Evolutionary conservation across 2,113 vertebrate species (phyloP), one percentile per base, ranked within the genome.

Genomic region (Brachirus orientalis): DNA sequence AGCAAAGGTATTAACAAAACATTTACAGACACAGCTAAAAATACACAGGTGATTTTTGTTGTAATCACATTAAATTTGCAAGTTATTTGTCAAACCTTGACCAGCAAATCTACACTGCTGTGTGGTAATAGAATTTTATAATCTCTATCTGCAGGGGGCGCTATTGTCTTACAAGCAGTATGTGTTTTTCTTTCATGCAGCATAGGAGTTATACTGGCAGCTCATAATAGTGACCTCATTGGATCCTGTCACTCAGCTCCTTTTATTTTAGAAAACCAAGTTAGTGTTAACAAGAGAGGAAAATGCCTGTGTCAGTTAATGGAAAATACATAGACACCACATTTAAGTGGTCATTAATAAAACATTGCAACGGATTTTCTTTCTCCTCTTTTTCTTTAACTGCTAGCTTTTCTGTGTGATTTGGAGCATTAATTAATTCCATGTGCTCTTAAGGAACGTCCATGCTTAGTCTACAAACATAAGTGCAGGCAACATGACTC

Each of bases 181-280:
- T 14, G 54, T 36, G 22, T 33, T 60, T 41, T n/a, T 44, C 3
- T 13, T 36, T 5, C 36, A 62, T 10, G 1, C 46, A 20, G 22
- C 46, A 67, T 68, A 48, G 69, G 62, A 77, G 69, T 58, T 44
- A n/a, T 54, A 54, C 54, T 76, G 55, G 68, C 76, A 80, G 63
- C 74, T 35, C 35, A 12, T 11, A 38, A 71, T 19, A 64, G 69
- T 87, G 85, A 86, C 79, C 88, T 90, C 84, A 84, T 86, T 58
- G 61, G n/a, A 63, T 81, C 54, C 59, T 79, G 28, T 28, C 28
- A 28, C 74, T 55, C 37, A 66, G 70, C 62, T 65, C 61, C 37
- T 19, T 28, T 28, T 28, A 28, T 28, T 38, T 20, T 81, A 72
- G 61, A 82, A 79, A 79, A 70, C 51, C 63, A 28, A 43, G 36